Evolutionary conservation across 1,140 invertebrate genomes (phyloP), one percentile per base, ranked within the genome.

Genomic region (Heterodera schachtii): DNA sequence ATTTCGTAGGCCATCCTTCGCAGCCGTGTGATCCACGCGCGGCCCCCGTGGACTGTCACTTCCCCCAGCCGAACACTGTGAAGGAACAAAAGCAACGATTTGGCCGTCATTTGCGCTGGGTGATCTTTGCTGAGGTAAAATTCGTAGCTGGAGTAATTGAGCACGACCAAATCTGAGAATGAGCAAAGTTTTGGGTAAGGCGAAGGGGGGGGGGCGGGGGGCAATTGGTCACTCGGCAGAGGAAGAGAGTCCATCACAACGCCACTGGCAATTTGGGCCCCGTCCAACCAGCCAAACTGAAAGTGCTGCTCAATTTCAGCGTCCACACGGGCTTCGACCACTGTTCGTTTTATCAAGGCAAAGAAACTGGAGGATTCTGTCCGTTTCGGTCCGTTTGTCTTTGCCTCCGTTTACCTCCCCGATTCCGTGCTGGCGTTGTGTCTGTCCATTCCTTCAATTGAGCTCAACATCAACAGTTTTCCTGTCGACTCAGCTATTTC

Each of bases 241-340:
- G 94, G 93, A 41, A 90, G 78, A 71, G 93, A 92, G 83, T 93
- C 93, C 93, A 97, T 95, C 3, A 95, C 95, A 89, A 98, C 95
- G 69, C 94, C 94, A 91, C 96, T 96, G 7, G 95, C 94, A 84
- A 97, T 90, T 52, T 95, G 94, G 21, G 94, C 93, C 85, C 92
- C 94, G 0, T 94, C 94, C 67, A 92, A 88, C 95, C 95, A 97
- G 47, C 95, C 95, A 92, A 97, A 97, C 90, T 96, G 94, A 90
- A 96, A 96, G 87, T 93, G 90, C 70, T 92, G 92, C 81, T 80
- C 90, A 81, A 88, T 75, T 21, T 77, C 67, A 7, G 49, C 66
- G 44, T 85, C 71, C 31, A 85, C 78, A 47, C 76, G 47, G 41
- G 75, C n/a, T 41, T 81, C 76, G 8, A 46, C 64, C 3, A 89